Conservation (phyloP, 2,113 vertebrate genomes). For the Marmota monax region DNA sequence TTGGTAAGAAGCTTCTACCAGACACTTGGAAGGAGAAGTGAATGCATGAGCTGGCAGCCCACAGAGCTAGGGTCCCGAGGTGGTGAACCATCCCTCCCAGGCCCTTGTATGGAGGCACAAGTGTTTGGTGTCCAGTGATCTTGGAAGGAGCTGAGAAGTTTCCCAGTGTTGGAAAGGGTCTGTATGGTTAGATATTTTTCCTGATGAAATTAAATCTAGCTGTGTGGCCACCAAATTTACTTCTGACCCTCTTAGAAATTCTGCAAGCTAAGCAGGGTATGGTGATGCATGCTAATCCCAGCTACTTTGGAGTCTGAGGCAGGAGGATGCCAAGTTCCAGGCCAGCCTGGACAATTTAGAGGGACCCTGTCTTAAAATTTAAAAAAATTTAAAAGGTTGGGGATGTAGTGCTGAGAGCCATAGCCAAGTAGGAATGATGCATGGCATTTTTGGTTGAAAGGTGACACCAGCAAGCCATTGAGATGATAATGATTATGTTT, state of each 20-base stretch:
- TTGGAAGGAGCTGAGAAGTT: background rate
- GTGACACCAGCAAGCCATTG: too few species aligned
- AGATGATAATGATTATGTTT: too few species aligned
- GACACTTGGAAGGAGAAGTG: background rate
- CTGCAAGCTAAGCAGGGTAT: background rate
- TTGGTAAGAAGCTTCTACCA: background rate
- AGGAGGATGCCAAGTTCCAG: background rate
- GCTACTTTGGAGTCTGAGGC: background rate
- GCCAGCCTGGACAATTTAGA: background rate
- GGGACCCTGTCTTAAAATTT: background rate
- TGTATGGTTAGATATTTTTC: background rate
- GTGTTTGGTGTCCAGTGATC: background rate
- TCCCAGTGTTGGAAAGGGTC: background rate
- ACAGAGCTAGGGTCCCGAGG: accelerated
- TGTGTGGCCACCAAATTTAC: background rate
- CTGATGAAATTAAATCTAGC: background rate
- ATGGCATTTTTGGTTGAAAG: too few species aligned
- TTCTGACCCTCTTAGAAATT: background rate
- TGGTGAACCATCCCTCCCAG: background rate
- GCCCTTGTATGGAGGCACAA: too few species aligned
- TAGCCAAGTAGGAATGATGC: too few species aligned
- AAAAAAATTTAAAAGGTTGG: background rate
- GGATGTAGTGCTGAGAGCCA: background rate
- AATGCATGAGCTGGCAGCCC: background rate
- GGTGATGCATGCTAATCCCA: background rate